phyloP scores from a whole-genome alignment of 1,140 invertebrate genomes.

The Meloidogyne exigua region DNA sequence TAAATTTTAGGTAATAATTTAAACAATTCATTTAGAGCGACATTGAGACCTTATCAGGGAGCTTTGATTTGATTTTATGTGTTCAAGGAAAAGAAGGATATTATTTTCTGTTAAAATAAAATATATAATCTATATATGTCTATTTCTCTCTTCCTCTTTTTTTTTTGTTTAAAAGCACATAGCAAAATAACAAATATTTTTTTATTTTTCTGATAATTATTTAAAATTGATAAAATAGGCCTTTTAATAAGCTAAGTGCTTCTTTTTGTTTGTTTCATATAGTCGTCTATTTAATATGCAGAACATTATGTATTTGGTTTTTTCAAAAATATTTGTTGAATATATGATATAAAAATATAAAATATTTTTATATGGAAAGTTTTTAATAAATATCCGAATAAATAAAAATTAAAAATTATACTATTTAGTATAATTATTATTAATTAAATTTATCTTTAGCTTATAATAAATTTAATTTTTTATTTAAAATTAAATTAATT shows the following conservation, averaged over 20 bases:
- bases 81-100: background rate
- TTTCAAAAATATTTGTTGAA: constrained; percentile 1
- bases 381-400: too few relatives aligned
- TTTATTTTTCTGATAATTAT: background rate
- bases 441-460: too few relatives aligned
- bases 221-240: too few relatives aligned
- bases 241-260: background rate
- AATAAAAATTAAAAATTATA: too few relatives aligned
- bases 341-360: background rate
- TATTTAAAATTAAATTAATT: too few relatives aligned
- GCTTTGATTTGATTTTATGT: background rate
- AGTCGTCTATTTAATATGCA: background rate
- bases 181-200: background rate
- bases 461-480: too few relatives aligned
- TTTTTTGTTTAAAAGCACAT: background rate
- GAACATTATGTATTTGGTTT: background rate
- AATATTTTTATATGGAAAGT: too few relatives aligned
- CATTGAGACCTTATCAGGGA: background rate
- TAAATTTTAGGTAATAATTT: background rate
- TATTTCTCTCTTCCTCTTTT: background rate
- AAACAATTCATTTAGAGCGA: background rate
- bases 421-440: too few relatives aligned
- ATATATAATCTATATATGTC: background rate
- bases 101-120: constrained; percentile 1
- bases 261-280: background rate